phyloP scores from a whole-genome alignment of 2,888 invertebrate species.

The Homarus gammarus region DNA sequence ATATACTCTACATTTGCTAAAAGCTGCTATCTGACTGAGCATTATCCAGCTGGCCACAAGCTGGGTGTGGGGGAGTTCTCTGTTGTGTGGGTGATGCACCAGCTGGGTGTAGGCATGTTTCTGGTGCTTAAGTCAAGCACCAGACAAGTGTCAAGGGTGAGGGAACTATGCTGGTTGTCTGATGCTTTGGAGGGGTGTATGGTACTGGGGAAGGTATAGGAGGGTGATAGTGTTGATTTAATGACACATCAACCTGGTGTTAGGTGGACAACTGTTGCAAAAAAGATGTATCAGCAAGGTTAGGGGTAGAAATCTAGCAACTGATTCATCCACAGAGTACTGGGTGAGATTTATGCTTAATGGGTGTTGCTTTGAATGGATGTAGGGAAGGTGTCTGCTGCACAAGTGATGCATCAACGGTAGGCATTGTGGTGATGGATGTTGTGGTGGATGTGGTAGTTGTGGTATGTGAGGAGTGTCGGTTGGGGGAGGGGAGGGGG shows the following conservation, averaged over 20 bases:
- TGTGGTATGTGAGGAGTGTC: constrained; percentile 43
- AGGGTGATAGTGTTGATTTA: constrained; percentile 9
- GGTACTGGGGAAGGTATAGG: constrained; percentile 14
- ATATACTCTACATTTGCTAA: constrained; percentile 63
- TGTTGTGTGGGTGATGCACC: constrained; percentile 51
- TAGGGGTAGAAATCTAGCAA: constrained; percentile 18
- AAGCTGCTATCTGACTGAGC: constrained; percentile 73
- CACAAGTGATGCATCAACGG: constrained; percentile 48
- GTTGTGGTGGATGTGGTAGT: constrained; percentile 51
- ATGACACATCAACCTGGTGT: constrained; percentile 28
- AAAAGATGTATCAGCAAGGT: constrained; percentile 36
- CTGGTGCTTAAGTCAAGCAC: constrained; percentile 31
- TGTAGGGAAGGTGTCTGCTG: constrained; percentile 43
- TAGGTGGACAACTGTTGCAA: constrained; percentile 24
- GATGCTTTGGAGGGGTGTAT: constrained; percentile 33
- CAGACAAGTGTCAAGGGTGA: constrained; percentile 31
- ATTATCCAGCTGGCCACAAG: constrained; percentile 69
- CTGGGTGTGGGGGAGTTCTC: constrained; percentile 60
- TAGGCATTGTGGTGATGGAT: constrained; percentile 51
- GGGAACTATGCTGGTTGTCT: constrained; percentile 21
- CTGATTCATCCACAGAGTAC: constrained; percentile 7
- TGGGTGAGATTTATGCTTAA: constrained; percentile 23
- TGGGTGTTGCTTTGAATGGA: constrained; percentile 8
- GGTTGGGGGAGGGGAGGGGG: constrained; percentile 12
- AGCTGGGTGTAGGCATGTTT: constrained; percentile 44